These are phyloP conservation scores for Polydrusus tereticollis DNA, from an alignment of 2,888 invertebrate species.

Conservation along the genomic window DNA sequence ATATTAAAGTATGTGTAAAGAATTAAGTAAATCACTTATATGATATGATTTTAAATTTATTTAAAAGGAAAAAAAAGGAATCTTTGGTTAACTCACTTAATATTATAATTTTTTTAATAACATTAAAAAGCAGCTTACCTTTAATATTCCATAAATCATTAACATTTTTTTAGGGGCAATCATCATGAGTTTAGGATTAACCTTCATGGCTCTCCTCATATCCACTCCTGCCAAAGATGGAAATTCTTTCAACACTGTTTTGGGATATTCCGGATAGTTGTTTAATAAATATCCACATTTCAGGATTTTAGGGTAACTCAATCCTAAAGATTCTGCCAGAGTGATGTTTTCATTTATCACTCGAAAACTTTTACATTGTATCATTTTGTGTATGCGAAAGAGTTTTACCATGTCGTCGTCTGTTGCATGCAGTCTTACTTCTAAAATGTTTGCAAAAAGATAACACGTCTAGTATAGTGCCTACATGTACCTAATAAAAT, in stretches of 20 bases:
- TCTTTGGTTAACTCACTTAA: no score
- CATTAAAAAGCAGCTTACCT: conserved; percentile 52
- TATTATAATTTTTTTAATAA: no score
- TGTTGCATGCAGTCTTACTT: conserved; percentile 64
- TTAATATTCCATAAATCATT: conserved; percentile 71
- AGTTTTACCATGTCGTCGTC: conserved; percentile 62
- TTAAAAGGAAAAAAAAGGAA: no score
- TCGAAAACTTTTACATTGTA: conserved; percentile 67
- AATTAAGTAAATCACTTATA: no score
- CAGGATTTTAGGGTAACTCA: conserved; percentile 69
- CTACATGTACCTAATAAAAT: neutral
- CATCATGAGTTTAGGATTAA: conserved; percentile 75
- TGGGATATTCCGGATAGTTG: conserved; percentile 72
- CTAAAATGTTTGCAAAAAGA: conserved; percentile 56
- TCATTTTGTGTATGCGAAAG: conserved; percentile 62
- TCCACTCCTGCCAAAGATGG: conserved; percentile 70
- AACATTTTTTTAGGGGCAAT: conserved; percentile 71
- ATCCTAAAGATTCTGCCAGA: conserved; percentile 72
- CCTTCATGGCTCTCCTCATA: conserved; percentile 70
- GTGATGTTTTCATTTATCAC: conserved; percentile 71
- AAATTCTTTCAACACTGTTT: conserved; percentile 71
- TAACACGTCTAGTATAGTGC: neutral
- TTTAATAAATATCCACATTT: conserved; percentile 74
- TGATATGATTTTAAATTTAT: no score
- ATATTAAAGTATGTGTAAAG: no score